Evolutionary conservation across 2,113 vertebrate genomes (phyloP).

Genomic region (Epinephelus cyanopodus): DNA sequence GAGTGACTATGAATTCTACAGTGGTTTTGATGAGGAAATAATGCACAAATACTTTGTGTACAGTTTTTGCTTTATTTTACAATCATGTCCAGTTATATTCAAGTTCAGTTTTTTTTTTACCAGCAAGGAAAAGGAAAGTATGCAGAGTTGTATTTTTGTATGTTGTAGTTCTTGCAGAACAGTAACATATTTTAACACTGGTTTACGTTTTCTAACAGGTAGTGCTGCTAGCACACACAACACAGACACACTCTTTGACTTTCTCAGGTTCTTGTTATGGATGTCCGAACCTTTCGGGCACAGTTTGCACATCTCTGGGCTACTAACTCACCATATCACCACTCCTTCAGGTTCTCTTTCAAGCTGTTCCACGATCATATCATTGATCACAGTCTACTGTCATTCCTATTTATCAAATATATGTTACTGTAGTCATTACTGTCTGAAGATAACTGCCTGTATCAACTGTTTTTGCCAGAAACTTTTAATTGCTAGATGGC

Average conservation of each 20-base stretch:
- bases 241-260: conserved; percentile 64
- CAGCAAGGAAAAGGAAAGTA: conserved; percentile 62
- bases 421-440: conserved; percentile 81
- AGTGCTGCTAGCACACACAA: conserved; percentile 78
- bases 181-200: conserved; percentile 81
- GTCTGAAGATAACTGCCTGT: conserved; percentile 76
- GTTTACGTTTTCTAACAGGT: conserved; percentile 73
- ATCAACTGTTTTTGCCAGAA: conserved; percentile 62
- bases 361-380: conserved; percentile 63
- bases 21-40: conserved; percentile 65
- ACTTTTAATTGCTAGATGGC: conserved; percentile 45
- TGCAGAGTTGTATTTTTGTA: conserved; percentile 76
- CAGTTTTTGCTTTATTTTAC: conserved; percentile 54
- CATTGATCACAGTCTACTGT: conserved; percentile 70
- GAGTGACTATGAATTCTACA: conserved; percentile 43
- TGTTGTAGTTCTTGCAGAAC: conserved; percentile 74
- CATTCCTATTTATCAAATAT: conserved; percentile 69
- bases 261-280: conserved; percentile 81
- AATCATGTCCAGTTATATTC: conserved; percentile 57
- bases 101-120: conserved; percentile 46
- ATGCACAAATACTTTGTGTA: conserved; percentile 72
- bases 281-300: conserved; percentile 67
- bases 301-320: conserved; percentile 80
- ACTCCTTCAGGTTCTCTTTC: conserved; percentile 76
- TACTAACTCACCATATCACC: conserved; percentile 73